Percentiles rank a stretch among this genome's conserved stretches.
Conservation (phyloP, 2,113 vertebrate genomes). For the Boulengeromyrus knoepffleri region DNA sequence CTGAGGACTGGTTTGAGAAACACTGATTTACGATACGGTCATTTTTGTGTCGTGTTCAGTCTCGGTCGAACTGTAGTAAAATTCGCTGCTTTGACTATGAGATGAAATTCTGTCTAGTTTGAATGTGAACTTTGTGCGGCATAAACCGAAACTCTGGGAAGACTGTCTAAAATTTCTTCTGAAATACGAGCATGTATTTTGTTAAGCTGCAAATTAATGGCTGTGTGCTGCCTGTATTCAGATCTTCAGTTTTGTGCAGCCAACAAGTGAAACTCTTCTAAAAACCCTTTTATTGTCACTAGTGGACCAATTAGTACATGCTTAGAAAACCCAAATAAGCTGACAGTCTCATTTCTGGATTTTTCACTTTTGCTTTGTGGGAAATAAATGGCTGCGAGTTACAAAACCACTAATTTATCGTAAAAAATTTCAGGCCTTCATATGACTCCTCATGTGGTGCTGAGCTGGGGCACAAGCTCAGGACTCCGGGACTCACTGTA, state of each 20-base stretch:
- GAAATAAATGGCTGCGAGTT: background rate
- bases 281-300: slow-evolving; percentile 37
- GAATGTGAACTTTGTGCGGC: slow-evolving; percentile 11
- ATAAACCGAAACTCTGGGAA: background rate
- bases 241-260: slow-evolving; percentile 25
- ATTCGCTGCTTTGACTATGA: background rate
- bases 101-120: background rate
- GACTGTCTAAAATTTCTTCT: slow-evolving; percentile 12
- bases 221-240: slow-evolving; percentile 21
- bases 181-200: slow-evolving; percentile 31
- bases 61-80: background rate
- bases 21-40: background rate
- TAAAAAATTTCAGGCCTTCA: background rate
- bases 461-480: background rate
- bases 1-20: background rate
- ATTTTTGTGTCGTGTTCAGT: background rate
- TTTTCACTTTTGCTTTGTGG: background rate
- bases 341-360: background rate
- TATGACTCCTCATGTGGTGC: background rate
- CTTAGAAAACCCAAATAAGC: slow-evolving; percentile 11
- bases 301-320: slow-evolving; percentile 42
- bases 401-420: background rate
- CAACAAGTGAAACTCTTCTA: slow-evolving; percentile 19
- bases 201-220: slow-evolving; percentile 23
- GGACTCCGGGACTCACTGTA: background rate